Evolutionary conservation across 2,797 vertebrate species (phyloP).

Genomic region (Ciconia nigra): DNA sequence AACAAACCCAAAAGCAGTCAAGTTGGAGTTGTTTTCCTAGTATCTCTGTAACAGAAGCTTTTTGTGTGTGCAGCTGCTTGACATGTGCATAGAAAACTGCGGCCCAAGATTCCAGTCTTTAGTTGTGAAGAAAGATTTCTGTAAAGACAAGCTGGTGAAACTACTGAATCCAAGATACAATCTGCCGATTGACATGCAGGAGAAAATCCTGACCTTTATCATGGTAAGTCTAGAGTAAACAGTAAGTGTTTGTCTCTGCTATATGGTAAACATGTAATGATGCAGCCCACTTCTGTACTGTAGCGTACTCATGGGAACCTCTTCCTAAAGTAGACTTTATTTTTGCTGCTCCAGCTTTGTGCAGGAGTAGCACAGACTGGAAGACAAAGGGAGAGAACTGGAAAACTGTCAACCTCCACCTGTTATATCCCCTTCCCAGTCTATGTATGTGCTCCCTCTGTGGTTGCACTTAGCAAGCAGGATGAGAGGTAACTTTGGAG

Average conservation of each 20-base stretch:
- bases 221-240: constrained; percentile 66
- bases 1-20: not conserved
- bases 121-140: constrained; percentile 79
- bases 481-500: not conserved
- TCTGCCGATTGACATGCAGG: constrained; percentile 74
- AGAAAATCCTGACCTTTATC: constrained; percentile 77
- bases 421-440: not conserved
- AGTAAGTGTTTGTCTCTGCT: not conserved
- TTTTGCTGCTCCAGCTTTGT: not conserved
- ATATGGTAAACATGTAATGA: not conserved
- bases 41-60: not conserved
- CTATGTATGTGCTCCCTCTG: not conserved
- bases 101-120: constrained; percentile 75
- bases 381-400: not conserved
- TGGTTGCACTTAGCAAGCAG: not conserved
- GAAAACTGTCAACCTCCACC: not conserved
- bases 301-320: not conserved
- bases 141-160: constrained; percentile 77
- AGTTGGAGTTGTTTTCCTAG: not conserved
- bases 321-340: not conserved
- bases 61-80: constrained; percentile 72
- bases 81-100: constrained; percentile 81
- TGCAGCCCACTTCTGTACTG: not conserved
- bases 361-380: not conserved
- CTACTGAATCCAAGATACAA: constrained; percentile 77